phyloP scores from a whole-genome alignment of 1,140 invertebrate genomes.

The Zaprionus inermis region DNA sequence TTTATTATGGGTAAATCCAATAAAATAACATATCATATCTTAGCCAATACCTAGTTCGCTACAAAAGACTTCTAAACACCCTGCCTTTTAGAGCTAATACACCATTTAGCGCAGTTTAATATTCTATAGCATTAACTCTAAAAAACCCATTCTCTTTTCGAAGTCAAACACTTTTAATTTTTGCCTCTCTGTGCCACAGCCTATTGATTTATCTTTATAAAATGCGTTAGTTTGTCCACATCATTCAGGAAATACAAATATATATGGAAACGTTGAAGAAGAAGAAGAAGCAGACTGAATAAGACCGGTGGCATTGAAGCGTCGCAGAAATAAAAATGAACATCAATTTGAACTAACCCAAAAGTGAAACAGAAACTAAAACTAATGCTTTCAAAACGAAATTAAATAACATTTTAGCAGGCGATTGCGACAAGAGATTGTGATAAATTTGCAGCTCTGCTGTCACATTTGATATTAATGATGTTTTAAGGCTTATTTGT shows the following conservation, averaged over 20 bases:
- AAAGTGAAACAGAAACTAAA: slow-evolving; percentile 37
- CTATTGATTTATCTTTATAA: slow-evolving; percentile 42
- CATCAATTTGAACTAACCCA: slow-evolving; percentile 59
- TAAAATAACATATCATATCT: not conserved
- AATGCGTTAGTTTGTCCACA: slow-evolving; percentile 36
- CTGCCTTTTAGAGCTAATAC: not conserved
- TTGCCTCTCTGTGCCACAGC: not conserved
- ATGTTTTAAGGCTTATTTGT: slow-evolving; percentile 21
- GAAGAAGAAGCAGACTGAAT: slow-evolving; percentile 29
- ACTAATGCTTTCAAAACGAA: slow-evolving; percentile 28
- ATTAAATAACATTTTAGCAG: slow-evolving; percentile 54
- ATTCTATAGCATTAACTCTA: not conserved
- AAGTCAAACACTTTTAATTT: slow-evolving; percentile 26
- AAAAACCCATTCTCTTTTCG: slow-evolving; percentile 4
- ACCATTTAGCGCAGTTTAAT: slow-evolving; percentile 3
- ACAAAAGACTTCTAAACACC: not conserved
- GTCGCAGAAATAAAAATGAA: slow-evolving; percentile 62
- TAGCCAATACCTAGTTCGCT: not conserved
- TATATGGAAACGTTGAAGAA: slow-evolving; percentile 8
- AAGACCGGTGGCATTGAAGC: slow-evolving; percentile 74
- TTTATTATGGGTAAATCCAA: not conserved
- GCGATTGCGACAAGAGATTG: slow-evolving; percentile 42
- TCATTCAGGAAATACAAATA: slow-evolving; percentile 58
- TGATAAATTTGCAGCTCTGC: slow-evolving; percentile 53
- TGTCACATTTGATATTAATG: slow-evolving; percentile 66